Conservation (phyloP, 2,797 vertebrate species). For the Bradypodion pumilum region DNA sequence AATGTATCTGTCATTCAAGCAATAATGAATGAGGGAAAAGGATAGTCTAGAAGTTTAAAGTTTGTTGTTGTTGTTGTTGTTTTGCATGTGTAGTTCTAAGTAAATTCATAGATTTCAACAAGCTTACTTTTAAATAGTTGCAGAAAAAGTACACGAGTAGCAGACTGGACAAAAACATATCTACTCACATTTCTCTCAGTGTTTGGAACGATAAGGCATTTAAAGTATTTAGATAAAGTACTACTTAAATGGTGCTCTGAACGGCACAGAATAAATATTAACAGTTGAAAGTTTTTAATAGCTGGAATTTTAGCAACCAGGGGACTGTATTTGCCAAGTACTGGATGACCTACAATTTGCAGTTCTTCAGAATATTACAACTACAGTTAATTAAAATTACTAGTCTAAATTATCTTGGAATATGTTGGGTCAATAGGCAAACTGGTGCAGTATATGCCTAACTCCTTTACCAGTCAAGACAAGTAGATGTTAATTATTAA, state of each 20-base stretch:
- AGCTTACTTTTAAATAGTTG: neutral
- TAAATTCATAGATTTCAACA: neutral
- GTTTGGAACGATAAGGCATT: neutral
- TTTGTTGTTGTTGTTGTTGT: too few species aligned
- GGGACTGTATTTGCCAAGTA: neutral
- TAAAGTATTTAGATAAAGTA: neutral
- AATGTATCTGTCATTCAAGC: rapidly evolving
- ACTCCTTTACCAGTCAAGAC: constrained; percentile 1
- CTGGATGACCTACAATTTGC: neutral
- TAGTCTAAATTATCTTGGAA: constrained; percentile 18
- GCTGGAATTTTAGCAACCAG: neutral
- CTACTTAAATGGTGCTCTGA: neutral
- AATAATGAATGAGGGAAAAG: neutral
- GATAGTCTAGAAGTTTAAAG: neutral
- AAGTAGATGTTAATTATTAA: constrained; percentile 38
- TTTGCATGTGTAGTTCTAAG: neutral
- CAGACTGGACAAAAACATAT: neutral
- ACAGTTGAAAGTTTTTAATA: neutral
- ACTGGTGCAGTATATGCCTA: constrained; percentile 11
- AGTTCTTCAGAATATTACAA: neutral
- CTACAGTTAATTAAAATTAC: neutral
- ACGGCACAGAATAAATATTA: neutral
- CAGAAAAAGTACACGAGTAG: neutral
- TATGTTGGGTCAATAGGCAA: constrained; percentile 9
- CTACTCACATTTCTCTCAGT: neutral